A percentile compares a stretch with the other conserved stretches of the same genome.
Evolutionary conservation across 2,113 vertebrate species (phyloP).

Genomic region (Synchiropus splendidus): DNA sequence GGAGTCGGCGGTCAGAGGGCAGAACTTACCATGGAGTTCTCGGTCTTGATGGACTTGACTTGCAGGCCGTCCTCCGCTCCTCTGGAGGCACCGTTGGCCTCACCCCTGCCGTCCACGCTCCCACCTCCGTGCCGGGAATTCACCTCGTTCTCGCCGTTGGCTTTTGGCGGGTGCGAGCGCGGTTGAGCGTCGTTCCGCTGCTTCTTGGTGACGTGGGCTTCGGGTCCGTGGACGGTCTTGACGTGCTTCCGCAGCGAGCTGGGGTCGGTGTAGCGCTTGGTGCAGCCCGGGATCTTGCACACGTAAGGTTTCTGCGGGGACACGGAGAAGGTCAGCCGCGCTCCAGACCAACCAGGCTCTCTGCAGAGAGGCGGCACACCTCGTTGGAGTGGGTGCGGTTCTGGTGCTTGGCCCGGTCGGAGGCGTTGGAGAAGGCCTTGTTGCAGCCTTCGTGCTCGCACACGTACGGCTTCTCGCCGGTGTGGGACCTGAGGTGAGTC

Average conservation of each 20-base stretch:
- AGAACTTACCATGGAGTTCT: slow-evolving; percentile 86
- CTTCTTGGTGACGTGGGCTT: slow-evolving; percentile 95
- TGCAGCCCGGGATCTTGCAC: slow-evolving; percentile 94
- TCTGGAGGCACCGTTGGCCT: slow-evolving; percentile 76
- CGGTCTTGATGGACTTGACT: slow-evolving; percentile 85
- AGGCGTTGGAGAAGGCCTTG: slow-evolving; percentile 98
- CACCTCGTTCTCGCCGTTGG: slow-evolving; percentile 79
- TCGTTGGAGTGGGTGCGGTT: slow-evolving; percentile 98
- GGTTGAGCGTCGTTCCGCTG: slow-evolving; percentile 79
- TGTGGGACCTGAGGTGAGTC: slow-evolving; percentile 96
- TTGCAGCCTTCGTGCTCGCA: slow-evolving; percentile 97
- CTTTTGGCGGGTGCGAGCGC: slow-evolving; percentile 70
- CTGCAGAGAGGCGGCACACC: slow-evolving; percentile 57
- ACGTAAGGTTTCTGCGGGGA: slow-evolving; percentile 88
- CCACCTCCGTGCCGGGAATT: slow-evolving; percentile 64
- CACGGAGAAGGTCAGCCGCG: neutral
- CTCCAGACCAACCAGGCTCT: too few relatives aligned
- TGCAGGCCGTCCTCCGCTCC: slow-evolving; percentile 77
- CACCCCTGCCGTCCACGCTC: slow-evolving; percentile 60
- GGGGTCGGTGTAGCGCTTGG: slow-evolving; percentile 94
- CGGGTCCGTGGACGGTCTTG: slow-evolving; percentile 92
- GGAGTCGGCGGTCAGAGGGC: too few relatives aligned
- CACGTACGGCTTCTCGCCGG: slow-evolving; percentile 95
- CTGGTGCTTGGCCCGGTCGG: slow-evolving; percentile 96
- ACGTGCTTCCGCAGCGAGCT: slow-evolving; percentile 97